phyloP scores from a whole-genome alignment of 1,140 invertebrate species.

The Idris sp. region DNA sequence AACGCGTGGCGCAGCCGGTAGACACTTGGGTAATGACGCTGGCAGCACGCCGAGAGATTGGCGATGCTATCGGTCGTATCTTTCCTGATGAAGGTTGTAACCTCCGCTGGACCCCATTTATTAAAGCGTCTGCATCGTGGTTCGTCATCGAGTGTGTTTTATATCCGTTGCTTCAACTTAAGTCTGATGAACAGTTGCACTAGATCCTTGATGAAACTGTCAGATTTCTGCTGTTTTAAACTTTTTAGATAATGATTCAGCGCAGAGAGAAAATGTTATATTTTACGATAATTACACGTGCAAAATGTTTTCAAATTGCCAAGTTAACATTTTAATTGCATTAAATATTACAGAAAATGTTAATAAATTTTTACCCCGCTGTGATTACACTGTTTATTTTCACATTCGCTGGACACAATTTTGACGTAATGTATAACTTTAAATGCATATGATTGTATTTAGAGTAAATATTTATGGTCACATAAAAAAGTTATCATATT shows the following conservation, averaged over 20 bases:
- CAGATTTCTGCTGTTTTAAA: slow-evolving; percentile 19
- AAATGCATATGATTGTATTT: too few relatives aligned
- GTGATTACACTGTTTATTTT: too few relatives aligned
- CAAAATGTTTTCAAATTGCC: neutral
- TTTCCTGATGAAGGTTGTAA: slow-evolving; percentile 74
- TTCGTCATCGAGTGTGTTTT: slow-evolving; percentile 42
- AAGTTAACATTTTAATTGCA: too few relatives aligned
- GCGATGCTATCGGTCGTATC: slow-evolving; percentile 72
- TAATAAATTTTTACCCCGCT: too few relatives aligned
- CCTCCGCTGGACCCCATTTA: slow-evolving; percentile 70
- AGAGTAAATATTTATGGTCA: too few relatives aligned
- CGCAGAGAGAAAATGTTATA: neutral
- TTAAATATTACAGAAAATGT: too few relatives aligned
- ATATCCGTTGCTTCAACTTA: slow-evolving; percentile 17
- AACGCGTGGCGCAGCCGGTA: slow-evolving; percentile 60
- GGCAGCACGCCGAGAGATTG: slow-evolving; percentile 71
- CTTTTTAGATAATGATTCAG: neutral
- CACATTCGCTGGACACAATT: too few relatives aligned
- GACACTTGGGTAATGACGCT: slow-evolving; percentile 68
- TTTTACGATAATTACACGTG: slow-evolving; percentile 7
- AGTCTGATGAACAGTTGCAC: slow-evolving; percentile 27
- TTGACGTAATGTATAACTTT: too few relatives aligned
- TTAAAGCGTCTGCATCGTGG: slow-evolving; percentile 68
- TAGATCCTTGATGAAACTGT: slow-evolving; percentile 20
- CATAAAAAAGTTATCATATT: too few relatives aligned